A percentile compares a stretch with the other conserved stretches of the same genome.
These are phyloP conservation scores for Otus sunia DNA, from an alignment of 2,113 vertebrate genomes.

Conservation along the genomic window DNA sequence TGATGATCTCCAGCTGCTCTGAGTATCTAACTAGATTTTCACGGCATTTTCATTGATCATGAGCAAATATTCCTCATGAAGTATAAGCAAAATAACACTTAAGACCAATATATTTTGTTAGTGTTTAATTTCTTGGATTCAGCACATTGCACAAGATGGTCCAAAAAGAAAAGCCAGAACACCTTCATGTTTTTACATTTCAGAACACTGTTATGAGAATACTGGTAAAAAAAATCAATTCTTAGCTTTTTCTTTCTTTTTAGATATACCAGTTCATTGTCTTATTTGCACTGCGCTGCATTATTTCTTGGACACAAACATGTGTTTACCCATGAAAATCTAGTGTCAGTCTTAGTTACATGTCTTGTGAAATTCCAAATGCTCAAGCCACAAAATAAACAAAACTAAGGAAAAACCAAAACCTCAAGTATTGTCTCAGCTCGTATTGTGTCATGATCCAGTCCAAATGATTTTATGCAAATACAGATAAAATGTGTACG, in stretches of 20 bases:
- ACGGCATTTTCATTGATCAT: not conserved
- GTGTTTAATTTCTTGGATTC: not conserved
- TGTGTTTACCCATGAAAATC: slow-evolving; percentile 44
- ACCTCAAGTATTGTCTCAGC: slow-evolving; percentile 51
- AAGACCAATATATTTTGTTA: not conserved
- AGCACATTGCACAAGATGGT: not conserved
- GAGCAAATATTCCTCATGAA: not conserved
- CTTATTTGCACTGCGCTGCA: not conserved
- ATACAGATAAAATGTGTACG: slow-evolving; percentile 45
- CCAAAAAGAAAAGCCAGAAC: not conserved
- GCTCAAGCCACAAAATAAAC: slow-evolving; percentile 56
- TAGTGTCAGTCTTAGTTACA: slow-evolving; percentile 43
- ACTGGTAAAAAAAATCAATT: not conserved
- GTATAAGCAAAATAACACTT: not conserved
- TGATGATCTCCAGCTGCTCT: not conserved
- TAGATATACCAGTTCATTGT: not conserved
- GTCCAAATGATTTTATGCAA: slow-evolving; percentile 44
- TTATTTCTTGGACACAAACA: slow-evolving; percentile 48
- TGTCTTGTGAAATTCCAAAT: slow-evolving; percentile 62
- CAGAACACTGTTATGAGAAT: not conserved
- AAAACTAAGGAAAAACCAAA: slow-evolving; percentile 57
- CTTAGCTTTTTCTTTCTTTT: not conserved
- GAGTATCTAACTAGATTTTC: not conserved
- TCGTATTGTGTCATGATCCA: slow-evolving; percentile 26
- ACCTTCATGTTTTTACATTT: not conserved